A percentile compares a stretch with the other conserved stretches of the same genome.
Evolutionary conservation across 2,888 invertebrate genomes (phyloP).

Genomic region (Sesia apiformis): DNA sequence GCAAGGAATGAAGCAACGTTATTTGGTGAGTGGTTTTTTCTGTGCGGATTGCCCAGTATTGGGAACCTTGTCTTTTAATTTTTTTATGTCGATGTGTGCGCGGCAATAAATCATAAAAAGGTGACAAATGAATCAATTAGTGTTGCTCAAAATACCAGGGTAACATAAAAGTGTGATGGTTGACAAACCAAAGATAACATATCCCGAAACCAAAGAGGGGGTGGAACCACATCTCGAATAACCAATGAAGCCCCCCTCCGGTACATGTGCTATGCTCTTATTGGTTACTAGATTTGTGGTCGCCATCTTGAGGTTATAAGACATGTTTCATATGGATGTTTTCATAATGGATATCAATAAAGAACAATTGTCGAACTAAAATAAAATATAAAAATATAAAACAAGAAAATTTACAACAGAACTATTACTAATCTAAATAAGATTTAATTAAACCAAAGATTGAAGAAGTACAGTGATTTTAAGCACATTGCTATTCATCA

Average conservation of each 20-base stretch:
- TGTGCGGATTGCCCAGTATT: not conserved
- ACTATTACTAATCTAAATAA: no score
- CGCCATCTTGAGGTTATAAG: not conserved
- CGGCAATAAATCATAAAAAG: no score
- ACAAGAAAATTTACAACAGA: no score
- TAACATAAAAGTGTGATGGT: constrained; percentile 20
- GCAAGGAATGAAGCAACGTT: constrained; percentile 24
- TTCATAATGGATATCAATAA: no score
- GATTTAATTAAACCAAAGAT: no score
- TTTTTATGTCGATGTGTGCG: not conserved
- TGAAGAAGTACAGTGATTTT: no score
- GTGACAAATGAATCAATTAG: constrained; percentile 26
- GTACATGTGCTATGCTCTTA: not conserved
- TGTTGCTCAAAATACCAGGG: constrained; percentile 23
- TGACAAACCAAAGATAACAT: not conserved
- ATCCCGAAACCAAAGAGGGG: not conserved
- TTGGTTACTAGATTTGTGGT: not conserved
- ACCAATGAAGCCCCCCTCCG: no score
- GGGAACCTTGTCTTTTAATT: not conserved
- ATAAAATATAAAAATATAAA: no score
- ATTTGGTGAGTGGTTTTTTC: not conserved
- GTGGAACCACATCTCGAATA: not conserved
- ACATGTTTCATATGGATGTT: no score
- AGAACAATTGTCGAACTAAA: no score
- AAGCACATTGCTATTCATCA: no score